Percentiles rank a stretch among this genome's conserved stretches.
phyloP scores from a whole-genome alignment of 2,113 vertebrate species.

The Tragelaphus strepsiceros region DNA sequence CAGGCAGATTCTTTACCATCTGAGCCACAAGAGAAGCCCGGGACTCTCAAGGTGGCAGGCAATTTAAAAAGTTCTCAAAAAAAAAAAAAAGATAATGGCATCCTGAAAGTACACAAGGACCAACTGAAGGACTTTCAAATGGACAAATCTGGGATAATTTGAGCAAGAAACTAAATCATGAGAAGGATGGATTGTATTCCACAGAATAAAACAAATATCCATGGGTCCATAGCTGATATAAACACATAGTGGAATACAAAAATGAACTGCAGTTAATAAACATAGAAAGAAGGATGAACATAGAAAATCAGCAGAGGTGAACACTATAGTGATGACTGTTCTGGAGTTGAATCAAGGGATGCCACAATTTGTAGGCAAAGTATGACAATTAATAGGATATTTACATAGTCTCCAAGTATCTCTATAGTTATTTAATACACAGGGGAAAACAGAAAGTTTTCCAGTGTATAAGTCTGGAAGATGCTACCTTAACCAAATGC shows the following conservation, averaged over 20 bases:
- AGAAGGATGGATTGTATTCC: fast-evolving
- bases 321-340: fast-evolving
- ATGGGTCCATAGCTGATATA: background rate
- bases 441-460: background rate
- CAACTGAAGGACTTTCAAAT: fast-evolving
- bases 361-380: no score
- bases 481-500: background rate
- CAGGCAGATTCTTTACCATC: background rate
- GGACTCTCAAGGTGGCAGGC: background rate
- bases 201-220: background rate
- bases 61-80: no score
- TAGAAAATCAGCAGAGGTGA: background rate
- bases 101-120: background rate
- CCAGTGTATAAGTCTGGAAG: fast-evolving
- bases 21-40: fast-evolving
- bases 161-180: background rate
- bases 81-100: background rate
- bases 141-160: background rate
- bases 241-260: background rate
- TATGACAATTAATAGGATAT: no score
- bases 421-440: fast-evolving
- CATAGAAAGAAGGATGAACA: background rate
- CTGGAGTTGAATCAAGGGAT: background rate
- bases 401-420: no score
- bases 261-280: background rate